A percentile compares a stretch with the other conserved stretches of the same genome.
Evolutionary conservation across 2,888 invertebrate species (phyloP).

Genomic region (Tipula confusa): DNA sequence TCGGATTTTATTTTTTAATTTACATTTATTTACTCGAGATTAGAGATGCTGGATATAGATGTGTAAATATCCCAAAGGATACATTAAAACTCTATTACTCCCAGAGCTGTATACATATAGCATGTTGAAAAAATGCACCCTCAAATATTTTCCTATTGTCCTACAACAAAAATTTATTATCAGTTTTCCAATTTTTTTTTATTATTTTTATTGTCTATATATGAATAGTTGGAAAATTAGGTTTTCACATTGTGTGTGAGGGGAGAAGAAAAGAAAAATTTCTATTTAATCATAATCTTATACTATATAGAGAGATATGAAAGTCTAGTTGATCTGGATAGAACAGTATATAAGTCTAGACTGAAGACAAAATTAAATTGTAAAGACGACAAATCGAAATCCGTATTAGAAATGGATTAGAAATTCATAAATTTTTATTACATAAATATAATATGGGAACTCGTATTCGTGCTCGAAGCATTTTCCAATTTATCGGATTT

Average conservation of each 20-base stretch:
- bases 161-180: not conserved
- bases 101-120: not conserved
- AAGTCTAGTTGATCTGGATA: not conserved
- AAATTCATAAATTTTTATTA: not conserved
- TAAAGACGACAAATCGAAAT: not conserved
- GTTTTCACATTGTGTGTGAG: not conserved
- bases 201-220: not conserved
- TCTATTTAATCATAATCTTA: not conserved
- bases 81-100: conserved; percentile 12
- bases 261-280: not conserved
- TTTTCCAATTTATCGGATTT: not conserved
- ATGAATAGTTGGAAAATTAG: not conserved
- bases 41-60: not conserved
- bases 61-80: not conserved
- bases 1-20: not conserved
- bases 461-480: not conserved
- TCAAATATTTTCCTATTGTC: not conserved
- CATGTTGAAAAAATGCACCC: not conserved
- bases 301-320: not conserved
- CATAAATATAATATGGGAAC: not conserved
- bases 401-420: conserved; percentile 9
- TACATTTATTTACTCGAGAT: not conserved
- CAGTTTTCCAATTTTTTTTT: not conserved
- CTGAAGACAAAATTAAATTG: not conserved
- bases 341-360: conserved; percentile 1